Evolutionary conservation across 1,140 invertebrate species (phyloP).

Genomic region (Semibalanus balanoides): DNA sequence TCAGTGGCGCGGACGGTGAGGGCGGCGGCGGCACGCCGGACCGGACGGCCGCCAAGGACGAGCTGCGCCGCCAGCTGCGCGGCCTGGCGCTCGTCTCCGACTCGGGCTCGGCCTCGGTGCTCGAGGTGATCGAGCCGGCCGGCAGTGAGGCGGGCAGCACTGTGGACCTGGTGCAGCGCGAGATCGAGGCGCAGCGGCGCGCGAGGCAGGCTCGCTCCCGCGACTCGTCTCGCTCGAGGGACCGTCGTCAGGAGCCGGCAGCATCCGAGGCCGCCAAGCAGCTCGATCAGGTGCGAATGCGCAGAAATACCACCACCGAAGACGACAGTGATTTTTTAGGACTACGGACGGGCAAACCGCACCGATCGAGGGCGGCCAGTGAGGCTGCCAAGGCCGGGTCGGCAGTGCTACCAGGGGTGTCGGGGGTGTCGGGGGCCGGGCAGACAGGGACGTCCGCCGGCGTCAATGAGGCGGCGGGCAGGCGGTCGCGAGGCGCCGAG

Average conservation of each 20-base stretch:
- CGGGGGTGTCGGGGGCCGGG: not conserved
- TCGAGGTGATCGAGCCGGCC: constrained; percentile 29
- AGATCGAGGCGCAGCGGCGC: constrained; percentile 10
- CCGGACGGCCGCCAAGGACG: constrained; percentile 16
- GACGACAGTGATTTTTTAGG: not conserved
- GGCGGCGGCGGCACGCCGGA: constrained; percentile 5
- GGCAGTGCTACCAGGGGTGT: not conserved
- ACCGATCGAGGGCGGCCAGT: not conserved
- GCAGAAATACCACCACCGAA: not conserved
- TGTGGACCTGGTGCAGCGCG: not conserved
- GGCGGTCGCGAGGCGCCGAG: no score
- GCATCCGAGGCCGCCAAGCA: not conserved
- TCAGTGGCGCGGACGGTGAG: no score
- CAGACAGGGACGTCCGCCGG: no score
- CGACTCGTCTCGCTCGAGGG: not conserved
- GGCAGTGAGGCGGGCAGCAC: constrained; percentile 18
- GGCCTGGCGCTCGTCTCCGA: constrained; percentile 24
- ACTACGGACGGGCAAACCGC: not conserved
- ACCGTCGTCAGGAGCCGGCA: not conserved
- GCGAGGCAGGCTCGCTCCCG: not conserved
- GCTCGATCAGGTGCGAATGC: not conserved
- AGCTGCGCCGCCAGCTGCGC: constrained; percentile 21
- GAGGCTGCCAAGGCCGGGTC: not conserved
- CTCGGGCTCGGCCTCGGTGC: constrained; percentile 27
- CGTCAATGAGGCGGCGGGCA: not conserved